Conservation (phyloP, 2,888 invertebrate species). For the Lumbricus terrestris region DNA sequence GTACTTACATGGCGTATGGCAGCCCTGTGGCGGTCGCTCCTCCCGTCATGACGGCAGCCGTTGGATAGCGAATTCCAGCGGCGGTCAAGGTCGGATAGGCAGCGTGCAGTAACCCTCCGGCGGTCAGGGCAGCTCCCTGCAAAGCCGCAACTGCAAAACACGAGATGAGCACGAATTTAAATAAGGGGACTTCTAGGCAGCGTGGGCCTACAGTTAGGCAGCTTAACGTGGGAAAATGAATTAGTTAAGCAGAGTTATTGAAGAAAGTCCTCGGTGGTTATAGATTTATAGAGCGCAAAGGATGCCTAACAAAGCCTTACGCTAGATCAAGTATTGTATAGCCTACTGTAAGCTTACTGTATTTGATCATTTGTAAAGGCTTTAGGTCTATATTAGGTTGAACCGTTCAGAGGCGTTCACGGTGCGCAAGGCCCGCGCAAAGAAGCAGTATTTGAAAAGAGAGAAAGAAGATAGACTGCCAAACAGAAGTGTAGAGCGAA, state of each 20-base stretch:
- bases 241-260: background rate
- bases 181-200: background rate
- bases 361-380: too few species aligned
- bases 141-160: background rate
- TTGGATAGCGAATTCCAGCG: background rate
- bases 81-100: background rate
- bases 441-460: too few species aligned
- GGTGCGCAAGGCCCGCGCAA: too few species aligned
- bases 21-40: background rate
- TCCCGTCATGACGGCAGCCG: background rate
- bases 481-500: too few species aligned
- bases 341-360: too few species aligned
- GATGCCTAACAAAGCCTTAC: too few species aligned
- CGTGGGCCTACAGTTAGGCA: background rate
- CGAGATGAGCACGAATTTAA: background rate
- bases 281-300: too few species aligned
- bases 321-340: too few species aligned
- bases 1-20: constrained; percentile 15
- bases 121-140: constrained; percentile 9
- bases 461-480: too few species aligned
- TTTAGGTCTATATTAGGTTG: too few species aligned
- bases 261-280: too few species aligned
- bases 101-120: background rate
- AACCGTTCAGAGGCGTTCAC: too few species aligned
- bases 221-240: background rate